Conservation (phyloP, 2,113 vertebrate species). For the Scopus umbretta region DNA sequence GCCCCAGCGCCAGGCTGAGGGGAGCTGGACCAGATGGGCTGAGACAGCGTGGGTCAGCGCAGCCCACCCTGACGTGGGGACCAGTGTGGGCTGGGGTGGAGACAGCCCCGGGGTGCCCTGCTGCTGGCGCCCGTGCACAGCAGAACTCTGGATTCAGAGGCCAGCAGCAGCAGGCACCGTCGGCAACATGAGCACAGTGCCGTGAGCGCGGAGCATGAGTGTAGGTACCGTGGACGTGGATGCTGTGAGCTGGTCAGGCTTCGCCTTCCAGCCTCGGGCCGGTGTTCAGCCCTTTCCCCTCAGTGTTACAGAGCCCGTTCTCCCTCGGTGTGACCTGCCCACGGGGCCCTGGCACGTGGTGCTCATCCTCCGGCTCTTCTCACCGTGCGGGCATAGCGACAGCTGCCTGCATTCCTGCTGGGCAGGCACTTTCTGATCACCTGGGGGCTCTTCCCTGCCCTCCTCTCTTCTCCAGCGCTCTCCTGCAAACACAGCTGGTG, state of each 20-base stretch:
- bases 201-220: background rate
- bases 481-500: background rate
- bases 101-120: background rate
- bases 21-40: background rate
- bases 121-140: fast-evolving
- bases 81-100: no score
- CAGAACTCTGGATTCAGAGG: background rate
- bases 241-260: background rate
- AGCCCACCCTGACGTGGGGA: fast-evolving
- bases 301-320: background rate
- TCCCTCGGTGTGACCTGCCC: background rate
- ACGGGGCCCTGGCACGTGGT: fast-evolving
- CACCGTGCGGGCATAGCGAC: background rate
- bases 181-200: background rate
- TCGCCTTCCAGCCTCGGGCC: background rate
- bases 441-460: background rate
- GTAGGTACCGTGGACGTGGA: no score
- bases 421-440: background rate
- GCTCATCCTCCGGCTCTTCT: background rate
- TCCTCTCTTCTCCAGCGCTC: background rate
- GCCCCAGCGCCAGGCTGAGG: background rate
- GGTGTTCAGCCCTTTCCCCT: background rate
- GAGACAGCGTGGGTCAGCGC: background rate
- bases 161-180: background rate
- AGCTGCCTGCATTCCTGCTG: background rate